Evolutionary conservation across 2,113 vertebrate genomes (phyloP).

Genomic region (Rhinichthys klamathensis): DNA sequence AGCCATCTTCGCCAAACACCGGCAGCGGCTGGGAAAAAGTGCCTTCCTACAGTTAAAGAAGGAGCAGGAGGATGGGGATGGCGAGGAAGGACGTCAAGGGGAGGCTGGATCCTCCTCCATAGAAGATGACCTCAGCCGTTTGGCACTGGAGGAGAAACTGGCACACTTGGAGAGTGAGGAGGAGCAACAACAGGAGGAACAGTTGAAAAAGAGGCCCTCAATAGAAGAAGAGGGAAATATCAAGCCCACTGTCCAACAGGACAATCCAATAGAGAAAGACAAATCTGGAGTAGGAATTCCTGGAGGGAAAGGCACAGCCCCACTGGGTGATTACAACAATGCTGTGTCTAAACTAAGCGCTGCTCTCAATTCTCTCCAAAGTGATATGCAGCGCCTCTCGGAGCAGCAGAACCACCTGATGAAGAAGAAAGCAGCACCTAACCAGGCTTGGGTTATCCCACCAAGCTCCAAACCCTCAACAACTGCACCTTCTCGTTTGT

Average conservation of each 20-base stretch:
- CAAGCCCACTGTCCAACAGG: conserved; percentile 48
- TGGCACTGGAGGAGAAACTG: conserved; percentile 73
- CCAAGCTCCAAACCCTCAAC: conserved; percentile 67
- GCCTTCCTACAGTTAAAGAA: conserved; percentile 88
- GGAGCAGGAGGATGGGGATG: conserved; percentile 65
- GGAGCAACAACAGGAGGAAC: conserved; percentile 38
- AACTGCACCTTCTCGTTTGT: conserved; percentile 61
- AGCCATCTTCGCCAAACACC: conserved; percentile 91
- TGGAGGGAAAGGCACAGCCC: conserved; percentile 69
- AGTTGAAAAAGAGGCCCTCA: conserved; percentile 48
- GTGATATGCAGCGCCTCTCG: conserved; percentile 89
- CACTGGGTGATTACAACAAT: conserved; percentile 88
- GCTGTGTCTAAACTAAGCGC: conserved; percentile 88
- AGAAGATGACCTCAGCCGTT: conserved; percentile 67
- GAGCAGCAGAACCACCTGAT: conserved; percentile 86
- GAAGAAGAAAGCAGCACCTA: conserved; percentile 72
- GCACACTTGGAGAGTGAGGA: conserved; percentile 71
- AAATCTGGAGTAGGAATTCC: conserved; percentile 46
- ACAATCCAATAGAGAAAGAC: conserved; percentile 71
- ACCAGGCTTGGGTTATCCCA: conserved; percentile 80
- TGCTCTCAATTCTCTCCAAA: conserved; percentile 83
- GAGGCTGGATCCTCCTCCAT: conserved; percentile 62
- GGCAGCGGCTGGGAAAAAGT: conserved; percentile 87
- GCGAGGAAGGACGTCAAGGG: conserved; percentile 47
- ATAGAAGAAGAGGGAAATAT: conserved; percentile 49